Evolutionary conservation across 1,140 invertebrate genomes (phyloP).

Genomic region (Leucophenga varia): DNA sequence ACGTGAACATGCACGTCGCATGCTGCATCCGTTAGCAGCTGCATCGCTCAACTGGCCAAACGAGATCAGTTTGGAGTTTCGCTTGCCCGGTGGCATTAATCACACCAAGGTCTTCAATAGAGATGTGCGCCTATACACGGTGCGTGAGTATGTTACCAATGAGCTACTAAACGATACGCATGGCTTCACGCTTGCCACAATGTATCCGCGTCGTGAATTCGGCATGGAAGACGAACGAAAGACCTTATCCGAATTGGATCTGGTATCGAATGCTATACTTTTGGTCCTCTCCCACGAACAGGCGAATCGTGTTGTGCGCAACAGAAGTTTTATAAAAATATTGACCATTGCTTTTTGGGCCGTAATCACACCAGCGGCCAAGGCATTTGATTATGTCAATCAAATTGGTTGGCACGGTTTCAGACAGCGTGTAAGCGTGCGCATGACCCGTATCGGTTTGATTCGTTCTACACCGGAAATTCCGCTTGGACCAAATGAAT

Average conservation of each 20-base stretch:
- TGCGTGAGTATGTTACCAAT: slow-evolving; percentile 37
- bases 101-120: slow-evolving; percentile 55
- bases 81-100: slow-evolving; percentile 72
- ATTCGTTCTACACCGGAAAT: too few relatives aligned
- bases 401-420: slow-evolving; percentile 45
- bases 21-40: background rate
- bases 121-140: slow-evolving; percentile 52
- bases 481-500: slow-evolving; percentile 20
- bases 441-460: too few relatives aligned
- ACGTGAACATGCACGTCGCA: slow-evolving; percentile 22
- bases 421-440: slow-evolving; percentile 13
- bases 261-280: slow-evolving; percentile 75
- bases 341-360: slow-evolving; percentile 54
- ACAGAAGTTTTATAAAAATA: slow-evolving; percentile 32
- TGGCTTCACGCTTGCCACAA: slow-evolving; percentile 71
- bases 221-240: slow-evolving; percentile 62
- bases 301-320: slow-evolving; percentile 30
- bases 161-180: slow-evolving; percentile 41
- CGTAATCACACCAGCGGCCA: slow-evolving; percentile 55
- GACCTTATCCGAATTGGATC: slow-evolving; percentile 69
- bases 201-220: slow-evolving; percentile 78
- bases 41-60: slow-evolving; percentile 42
- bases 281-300: slow-evolving; percentile 62
- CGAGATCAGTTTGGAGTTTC: slow-evolving; percentile 80
- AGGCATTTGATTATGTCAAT: slow-evolving; percentile 52